phyloP scores from a whole-genome alignment of 2,797 vertebrate species.

The Sarcoramphus papa region DNA sequence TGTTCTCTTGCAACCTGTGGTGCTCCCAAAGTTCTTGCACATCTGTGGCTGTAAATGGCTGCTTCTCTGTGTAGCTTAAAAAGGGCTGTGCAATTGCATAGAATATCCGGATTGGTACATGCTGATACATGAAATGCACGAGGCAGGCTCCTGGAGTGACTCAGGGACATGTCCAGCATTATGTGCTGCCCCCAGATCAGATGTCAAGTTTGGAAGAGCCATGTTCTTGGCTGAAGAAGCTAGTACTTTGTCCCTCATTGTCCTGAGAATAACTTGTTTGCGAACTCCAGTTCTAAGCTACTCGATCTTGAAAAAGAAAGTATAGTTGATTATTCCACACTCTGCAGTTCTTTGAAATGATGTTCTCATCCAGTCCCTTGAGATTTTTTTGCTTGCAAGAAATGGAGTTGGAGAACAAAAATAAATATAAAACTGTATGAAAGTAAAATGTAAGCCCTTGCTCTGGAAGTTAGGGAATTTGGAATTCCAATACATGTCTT shows the following conservation, averaged over 20 bases:
- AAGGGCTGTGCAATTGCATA: background rate
- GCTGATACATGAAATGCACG: fast-evolving
- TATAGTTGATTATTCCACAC: background rate
- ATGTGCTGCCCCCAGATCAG: background rate
- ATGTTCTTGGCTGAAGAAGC: background rate
- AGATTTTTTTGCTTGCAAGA: background rate
- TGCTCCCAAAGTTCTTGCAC: background rate
- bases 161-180: background rate
- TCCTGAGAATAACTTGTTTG: background rate
- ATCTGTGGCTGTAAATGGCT: background rate
- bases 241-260: background rate
- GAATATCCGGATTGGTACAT: background rate
- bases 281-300: background rate
- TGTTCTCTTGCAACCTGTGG: background rate
- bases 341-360: background rate
- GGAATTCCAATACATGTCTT: background rate
- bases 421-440: background rate
- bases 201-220: background rate
- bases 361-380: background rate
- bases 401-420: background rate
- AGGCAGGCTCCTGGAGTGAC: background rate
- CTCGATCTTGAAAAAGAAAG: background rate
- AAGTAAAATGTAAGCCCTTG: background rate
- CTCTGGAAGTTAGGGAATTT: background rate
- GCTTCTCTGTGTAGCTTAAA: background rate